Base-by-base conservation (phyloP, 1,140 invertebrate species). In the Drosophila melanica region DNA sequence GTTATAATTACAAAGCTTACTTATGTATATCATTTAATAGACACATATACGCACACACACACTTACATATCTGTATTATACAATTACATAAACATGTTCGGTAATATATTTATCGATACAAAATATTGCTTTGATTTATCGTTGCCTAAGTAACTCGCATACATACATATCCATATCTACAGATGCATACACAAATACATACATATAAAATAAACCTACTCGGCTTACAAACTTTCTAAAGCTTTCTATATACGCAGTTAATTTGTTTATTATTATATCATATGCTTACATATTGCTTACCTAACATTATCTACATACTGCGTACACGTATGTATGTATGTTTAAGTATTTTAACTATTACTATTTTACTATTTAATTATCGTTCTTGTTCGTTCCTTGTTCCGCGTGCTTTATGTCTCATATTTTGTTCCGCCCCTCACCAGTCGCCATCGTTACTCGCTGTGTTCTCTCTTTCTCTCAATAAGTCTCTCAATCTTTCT, bases 111-210 rank as follows among this genome's bases (percentile, higher is more conserved):
- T 27, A 33, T 58, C 45, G 27, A 65, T 66, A n/a, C n/a, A 54
- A 14, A 18, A 42, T 51, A 33, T 68, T 44, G 30, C 30, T 65
- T 58, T 58, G 27, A 30, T 14, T 54, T 33, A 44, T 63, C 23
- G 47, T 45, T 27, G 33, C 9, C 33, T 35, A 35, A 23, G 12
- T 30, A n/a, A 33, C 47, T 33, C 23, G 12, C 30, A 16, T 33
- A 48, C 53, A 41, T 8, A 66, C n/a, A 67, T 18, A 33, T 6
- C 20, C 16, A 11, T 42, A 35, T 62, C 7, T 16, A 44, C 55
- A 58, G 39, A 23, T 27, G 23, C 30, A 47, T 37, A 51, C 9
- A 14, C 39, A 33, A 20, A n/a, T 20, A 37, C 30, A 20, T 65
- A 65, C 20, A 44, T 30, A 62, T 20, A 39, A 12, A 35, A 41